Evolutionary conservation across 2,888 invertebrate genomes (phyloP).

Genomic region (Congeria kusceri): DNA sequence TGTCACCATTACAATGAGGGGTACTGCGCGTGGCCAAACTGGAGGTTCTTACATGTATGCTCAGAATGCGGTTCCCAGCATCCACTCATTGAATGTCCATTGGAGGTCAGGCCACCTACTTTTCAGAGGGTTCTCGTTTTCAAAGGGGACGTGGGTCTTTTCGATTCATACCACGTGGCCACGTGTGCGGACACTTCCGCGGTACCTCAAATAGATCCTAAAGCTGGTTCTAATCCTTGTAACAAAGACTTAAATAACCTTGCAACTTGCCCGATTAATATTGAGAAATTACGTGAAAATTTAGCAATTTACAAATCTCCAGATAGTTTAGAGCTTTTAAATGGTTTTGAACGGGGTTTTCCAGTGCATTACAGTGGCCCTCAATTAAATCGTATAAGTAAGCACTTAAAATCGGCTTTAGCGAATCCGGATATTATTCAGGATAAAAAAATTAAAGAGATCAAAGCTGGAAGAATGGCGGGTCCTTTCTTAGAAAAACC

Average conservation of each 20-base stretch:
- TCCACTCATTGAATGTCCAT: neutral
- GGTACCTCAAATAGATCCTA: neutral
- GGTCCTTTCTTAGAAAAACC: constrained; percentile 28
- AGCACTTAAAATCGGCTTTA: neutral
- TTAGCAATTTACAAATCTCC: too few relatives aligned
- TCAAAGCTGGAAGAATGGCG: constrained; percentile 18
- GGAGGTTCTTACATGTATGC: constrained; percentile 8
- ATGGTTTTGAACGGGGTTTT: constrained; percentile 28
- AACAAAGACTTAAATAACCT: neutral
- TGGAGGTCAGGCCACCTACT: too few relatives aligned
- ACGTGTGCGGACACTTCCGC: neutral
- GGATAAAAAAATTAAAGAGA: constrained; percentile 16
- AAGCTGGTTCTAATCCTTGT: neutral
- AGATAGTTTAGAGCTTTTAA: too few relatives aligned
- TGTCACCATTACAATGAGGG: constrained; percentile 6
- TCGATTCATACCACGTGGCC: neutral
- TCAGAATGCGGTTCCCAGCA: neutral
- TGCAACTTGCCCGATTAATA: too few relatives aligned
- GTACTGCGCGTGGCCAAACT: neutral
- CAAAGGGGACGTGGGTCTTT: neutral
- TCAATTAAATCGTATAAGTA: neutral
- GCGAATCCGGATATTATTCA: too few relatives aligned
- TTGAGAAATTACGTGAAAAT: too few relatives aligned
- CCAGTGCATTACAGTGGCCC: constrained; percentile 19
- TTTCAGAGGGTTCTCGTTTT: neutral